A percentile compares a stretch with the other conserved stretches of the same genome.
phyloP scores from a whole-genome alignment of 2,797 vertebrate species.

The Bryconaethiops microstoma region DNA sequence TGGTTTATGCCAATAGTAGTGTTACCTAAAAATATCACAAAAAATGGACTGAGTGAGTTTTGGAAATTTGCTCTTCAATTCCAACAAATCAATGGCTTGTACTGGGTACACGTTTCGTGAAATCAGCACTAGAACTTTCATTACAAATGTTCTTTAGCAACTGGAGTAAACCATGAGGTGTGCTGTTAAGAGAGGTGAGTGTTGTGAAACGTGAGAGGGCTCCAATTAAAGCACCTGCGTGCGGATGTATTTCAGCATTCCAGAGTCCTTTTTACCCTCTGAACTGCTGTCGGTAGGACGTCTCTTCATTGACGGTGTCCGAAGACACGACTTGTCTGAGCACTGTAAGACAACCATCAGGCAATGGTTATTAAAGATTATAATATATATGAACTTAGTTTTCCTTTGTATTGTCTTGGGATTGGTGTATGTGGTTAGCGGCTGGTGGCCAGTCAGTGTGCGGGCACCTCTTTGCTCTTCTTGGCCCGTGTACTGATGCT shows the following conservation, averaged over 20 bases:
- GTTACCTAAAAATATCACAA: no score
- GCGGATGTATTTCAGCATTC: constrained; percentile 97
- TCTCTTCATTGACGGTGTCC: constrained; percentile 96
- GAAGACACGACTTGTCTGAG: constrained; percentile 94
- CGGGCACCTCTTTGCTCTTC: constrained; percentile 90
- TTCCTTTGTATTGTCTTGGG: not conserved
- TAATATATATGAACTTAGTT: not conserved
- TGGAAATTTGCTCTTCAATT: no score
- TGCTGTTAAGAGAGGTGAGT: no score
- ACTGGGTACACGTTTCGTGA: not conserved
- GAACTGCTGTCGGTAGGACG: constrained; percentile 85
- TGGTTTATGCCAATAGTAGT: no score
- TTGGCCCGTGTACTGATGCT: constrained; percentile 83
- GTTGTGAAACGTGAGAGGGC: not conserved
- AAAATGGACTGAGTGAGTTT: no score
- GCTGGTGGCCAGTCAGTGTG: not conserved
- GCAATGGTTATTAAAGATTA: not conserved
- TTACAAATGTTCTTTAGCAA: not conserved
- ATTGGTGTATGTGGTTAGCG: not conserved
- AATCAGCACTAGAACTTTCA: not conserved
- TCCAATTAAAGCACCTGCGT: constrained; percentile 83
- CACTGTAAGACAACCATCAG: constrained; percentile 78
- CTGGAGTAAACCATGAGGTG: no score
- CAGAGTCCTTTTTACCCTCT: constrained; percentile 96
- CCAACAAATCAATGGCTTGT: not conserved